A percentile compares a stretch with the other conserved stretches of the same genome.
Conservation (phyloP, 2,888 invertebrate genomes). For the Salpingus planirostris region DNA sequence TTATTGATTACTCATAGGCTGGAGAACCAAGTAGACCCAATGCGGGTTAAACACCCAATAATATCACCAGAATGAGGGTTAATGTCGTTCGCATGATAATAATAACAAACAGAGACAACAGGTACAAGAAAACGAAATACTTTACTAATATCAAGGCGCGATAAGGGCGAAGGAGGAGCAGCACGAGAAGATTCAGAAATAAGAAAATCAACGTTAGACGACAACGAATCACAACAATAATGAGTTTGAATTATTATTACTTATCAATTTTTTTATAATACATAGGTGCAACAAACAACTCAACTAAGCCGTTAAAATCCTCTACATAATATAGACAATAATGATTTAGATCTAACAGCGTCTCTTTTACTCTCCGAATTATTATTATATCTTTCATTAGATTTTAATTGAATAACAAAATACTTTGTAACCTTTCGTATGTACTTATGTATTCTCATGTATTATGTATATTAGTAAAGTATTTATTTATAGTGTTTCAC, state of each 20-base stretch:
- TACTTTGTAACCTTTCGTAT: constrained; percentile 11
- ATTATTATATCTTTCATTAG: neutral
- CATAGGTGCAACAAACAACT: constrained; percentile 7
- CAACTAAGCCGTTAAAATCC: too few relatives aligned
- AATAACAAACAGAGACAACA: too few relatives aligned
- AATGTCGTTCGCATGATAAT: too few relatives aligned
- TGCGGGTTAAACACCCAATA: too few relatives aligned
- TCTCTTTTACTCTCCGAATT: neutral
- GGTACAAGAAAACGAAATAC: too few relatives aligned
- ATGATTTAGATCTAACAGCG: constrained; percentile 10
- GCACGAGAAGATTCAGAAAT: neutral
- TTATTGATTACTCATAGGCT: too few relatives aligned
- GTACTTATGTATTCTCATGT: too few relatives aligned
- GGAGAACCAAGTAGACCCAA: too few relatives aligned
- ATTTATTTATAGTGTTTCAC: constrained; percentile 8
- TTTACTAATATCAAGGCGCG: too few relatives aligned
- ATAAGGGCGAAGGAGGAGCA: too few relatives aligned
- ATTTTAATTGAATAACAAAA: constrained; percentile 5
- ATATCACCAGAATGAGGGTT: too few relatives aligned
- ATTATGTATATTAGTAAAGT: constrained; percentile 16
- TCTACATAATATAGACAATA: constrained; percentile 11
- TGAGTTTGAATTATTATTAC: constrained; percentile 3
- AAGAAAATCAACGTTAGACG: constrained; percentile 3
- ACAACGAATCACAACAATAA: constrained; percentile 5
- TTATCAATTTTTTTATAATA: too few relatives aligned